Percentiles rank a stretch among this genome's conserved stretches.
phyloP scores from a whole-genome alignment of 2,113 vertebrate genomes.

The Anser brachyrhynchus region DNA sequence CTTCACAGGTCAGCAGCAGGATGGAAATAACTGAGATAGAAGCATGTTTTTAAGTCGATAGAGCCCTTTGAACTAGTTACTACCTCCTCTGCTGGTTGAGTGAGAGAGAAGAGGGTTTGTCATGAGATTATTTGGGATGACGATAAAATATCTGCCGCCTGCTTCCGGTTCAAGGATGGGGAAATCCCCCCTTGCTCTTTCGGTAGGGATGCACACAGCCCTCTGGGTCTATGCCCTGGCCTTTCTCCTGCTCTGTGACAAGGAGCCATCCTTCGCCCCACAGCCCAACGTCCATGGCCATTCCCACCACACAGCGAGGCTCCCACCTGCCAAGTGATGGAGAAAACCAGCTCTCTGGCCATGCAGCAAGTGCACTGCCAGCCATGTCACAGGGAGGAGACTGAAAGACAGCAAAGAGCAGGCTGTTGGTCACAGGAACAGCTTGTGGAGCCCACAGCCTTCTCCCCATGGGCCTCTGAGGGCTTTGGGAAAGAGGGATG shows the following conservation, averaged over 20 bases:
- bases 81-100: rapidly evolving
- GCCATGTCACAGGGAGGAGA: neutral
- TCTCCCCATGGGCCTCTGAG: neutral
- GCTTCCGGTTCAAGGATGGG: neutral
- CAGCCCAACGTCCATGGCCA: neutral
- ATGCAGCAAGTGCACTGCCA: neutral
- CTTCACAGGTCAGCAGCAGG: neutral
- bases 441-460: rapidly evolving
- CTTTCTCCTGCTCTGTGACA: neutral
- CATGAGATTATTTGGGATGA: neutral
- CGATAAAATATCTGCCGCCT: neutral
- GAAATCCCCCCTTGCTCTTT: neutral
- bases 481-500: neutral
- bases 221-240: neutral
- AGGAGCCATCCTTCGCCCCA: neutral
- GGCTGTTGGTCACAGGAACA: neutral
- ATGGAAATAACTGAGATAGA: neutral
- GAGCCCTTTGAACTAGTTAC: neutral
- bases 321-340: neutral
- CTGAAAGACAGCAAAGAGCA: neutral
- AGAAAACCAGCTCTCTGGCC: neutral
- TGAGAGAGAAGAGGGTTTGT: neutral
- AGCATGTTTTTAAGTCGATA: neutral
- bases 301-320: neutral
- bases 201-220: neutral